Evolutionary conservation across 2,113 vertebrate species (phyloP).

Genomic region (Leptobrachium ailaonicum): DNA sequence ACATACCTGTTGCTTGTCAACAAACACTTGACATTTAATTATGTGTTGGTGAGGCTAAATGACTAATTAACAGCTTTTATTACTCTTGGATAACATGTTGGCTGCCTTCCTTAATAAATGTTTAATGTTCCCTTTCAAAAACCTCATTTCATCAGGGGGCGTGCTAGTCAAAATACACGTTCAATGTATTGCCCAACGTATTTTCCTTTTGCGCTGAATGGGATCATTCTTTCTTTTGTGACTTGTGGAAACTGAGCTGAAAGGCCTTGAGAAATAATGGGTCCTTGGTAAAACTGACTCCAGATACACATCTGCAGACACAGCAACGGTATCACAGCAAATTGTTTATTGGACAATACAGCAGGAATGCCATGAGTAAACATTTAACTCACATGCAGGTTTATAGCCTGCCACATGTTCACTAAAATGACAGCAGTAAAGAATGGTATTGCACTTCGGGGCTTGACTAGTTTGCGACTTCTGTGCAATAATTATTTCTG

Average conservation of each 20-base stretch:
- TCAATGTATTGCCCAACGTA: background rate
- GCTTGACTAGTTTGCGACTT: no score
- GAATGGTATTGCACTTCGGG: no score
- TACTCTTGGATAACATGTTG: background rate
- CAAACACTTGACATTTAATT: slow-evolving; percentile 46
- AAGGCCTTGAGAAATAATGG: slow-evolving; percentile 28
- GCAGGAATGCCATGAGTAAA: slow-evolving; percentile 19
- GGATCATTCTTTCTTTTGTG: slow-evolving; percentile 29
- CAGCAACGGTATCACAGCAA: slow-evolving; percentile 29
- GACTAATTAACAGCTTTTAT: slow-evolving; percentile 40
- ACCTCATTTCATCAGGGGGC: slow-evolving; percentile 3
- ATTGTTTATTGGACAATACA: slow-evolving; percentile 23
- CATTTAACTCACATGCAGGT: background rate
- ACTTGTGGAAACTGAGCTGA: slow-evolving; percentile 29
- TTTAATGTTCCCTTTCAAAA: slow-evolving; percentile 28
- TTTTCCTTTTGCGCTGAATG: slow-evolving; percentile 21
- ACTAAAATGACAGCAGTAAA: no score
- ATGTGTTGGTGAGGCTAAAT: slow-evolving; percentile 43
- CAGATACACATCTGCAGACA: slow-evolving; percentile 14
- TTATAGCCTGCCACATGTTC: background rate
- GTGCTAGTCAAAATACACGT: slow-evolving; percentile 13
- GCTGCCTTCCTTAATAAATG: background rate
- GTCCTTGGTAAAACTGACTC: background rate
- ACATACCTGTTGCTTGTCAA: slow-evolving; percentile 32
- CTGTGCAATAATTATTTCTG: no score